phyloP scores from a whole-genome alignment of 1,140 invertebrate species.

The Bombus polaris region DNA sequence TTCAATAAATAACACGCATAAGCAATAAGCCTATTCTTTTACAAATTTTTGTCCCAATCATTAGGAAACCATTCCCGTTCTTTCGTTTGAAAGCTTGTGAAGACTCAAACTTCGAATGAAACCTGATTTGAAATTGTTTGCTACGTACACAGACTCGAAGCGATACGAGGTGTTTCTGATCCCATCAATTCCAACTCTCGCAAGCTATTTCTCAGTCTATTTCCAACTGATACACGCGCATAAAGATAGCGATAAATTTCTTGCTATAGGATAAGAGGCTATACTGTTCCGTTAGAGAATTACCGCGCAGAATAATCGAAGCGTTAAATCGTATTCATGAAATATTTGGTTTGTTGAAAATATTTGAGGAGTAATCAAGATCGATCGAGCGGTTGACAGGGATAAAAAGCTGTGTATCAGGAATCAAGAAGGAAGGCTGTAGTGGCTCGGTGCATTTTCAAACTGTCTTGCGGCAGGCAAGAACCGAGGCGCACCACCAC shows the following conservation, averaged over 20 bases:
- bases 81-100: too few relatives aligned
- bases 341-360: background rate
- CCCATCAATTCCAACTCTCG: too few relatives aligned
- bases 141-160: too few relatives aligned
- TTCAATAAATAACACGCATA: too few relatives aligned
- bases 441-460: constrained; percentile 46
- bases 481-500: constrained; percentile 7
- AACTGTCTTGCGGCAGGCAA: constrained; percentile 40
- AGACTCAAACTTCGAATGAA: too few relatives aligned
- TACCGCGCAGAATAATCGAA: background rate
- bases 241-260: background rate
- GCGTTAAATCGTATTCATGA: background rate
- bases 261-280: background rate
- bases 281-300: too few relatives aligned
- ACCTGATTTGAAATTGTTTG: too few relatives aligned
- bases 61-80: too few relatives aligned
- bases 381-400: background rate
- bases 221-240: background rate
- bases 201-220: background rate
- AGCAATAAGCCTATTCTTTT: too few relatives aligned
- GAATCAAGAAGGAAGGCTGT: constrained; percentile 6
- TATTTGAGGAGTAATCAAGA: background rate
- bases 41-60: too few relatives aligned
- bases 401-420: background rate
- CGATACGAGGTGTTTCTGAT: too few relatives aligned